Evolutionary conservation across 1,140 invertebrate genomes (phyloP).

Genomic region (Chlorops oryzae): DNA sequence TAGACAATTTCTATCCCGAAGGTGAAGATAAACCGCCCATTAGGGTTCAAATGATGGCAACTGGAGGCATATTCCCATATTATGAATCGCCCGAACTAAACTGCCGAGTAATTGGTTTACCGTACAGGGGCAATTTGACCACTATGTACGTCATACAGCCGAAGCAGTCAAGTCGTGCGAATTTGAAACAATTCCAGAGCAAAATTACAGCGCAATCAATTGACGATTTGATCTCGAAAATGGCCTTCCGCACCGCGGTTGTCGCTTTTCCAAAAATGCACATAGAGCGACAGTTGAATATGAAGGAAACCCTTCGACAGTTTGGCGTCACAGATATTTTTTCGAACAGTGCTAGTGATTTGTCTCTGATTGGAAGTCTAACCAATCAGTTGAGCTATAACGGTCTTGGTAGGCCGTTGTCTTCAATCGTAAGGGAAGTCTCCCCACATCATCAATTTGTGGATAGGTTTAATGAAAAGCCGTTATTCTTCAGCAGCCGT

Average conservation of each 20-base stretch:
- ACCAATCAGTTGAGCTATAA: too few relatives aligned
- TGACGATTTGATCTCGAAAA: conserved; percentile 51
- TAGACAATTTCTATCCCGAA: conserved; percentile 50
- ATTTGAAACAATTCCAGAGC: conserved; percentile 50
- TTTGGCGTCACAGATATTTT: conserved; percentile 60
- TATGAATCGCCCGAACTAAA: conserved; percentile 31
- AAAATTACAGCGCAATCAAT: conserved; percentile 51
- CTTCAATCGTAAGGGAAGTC: too few relatives aligned
- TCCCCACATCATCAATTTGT: too few relatives aligned
- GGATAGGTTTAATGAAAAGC: conserved; percentile 14
- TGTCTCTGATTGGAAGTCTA: conserved; percentile 54
- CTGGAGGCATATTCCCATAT: conserved; percentile 45
- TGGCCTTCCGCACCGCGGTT: conserved; percentile 48
- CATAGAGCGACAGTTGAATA: conserved; percentile 53
- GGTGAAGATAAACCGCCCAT: conserved; percentile 47
- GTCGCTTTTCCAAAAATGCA: conserved; percentile 62
- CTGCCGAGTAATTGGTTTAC: conserved; percentile 62
- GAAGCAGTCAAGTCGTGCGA: conserved; percentile 46
- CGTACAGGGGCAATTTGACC: conserved; percentile 60
- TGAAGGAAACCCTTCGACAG: conserved; percentile 50
- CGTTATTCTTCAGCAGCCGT: conserved; percentile 28
- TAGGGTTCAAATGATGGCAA: conserved; percentile 61
- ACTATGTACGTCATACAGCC: conserved; percentile 70
- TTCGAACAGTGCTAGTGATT: conserved; percentile 51
- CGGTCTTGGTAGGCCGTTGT: too few relatives aligned